phyloP scores from a whole-genome alignment of 2,888 invertebrate genomes.

The Orchesellides sinensis region DNA sequence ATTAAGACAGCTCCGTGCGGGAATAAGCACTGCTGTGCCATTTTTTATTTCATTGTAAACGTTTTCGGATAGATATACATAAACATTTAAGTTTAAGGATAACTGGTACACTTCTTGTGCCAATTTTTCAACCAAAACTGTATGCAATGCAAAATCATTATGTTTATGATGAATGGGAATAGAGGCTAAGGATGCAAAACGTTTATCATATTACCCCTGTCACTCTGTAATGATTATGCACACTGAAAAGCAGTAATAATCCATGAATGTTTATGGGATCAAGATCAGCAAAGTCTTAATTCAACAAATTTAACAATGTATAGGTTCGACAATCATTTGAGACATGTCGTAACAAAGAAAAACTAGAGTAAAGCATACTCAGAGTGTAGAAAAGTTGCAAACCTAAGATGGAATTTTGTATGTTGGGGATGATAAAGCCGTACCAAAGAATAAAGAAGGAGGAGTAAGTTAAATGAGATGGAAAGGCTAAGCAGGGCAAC shows the following conservation, averaged over 20 bases:
- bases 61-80: no score
- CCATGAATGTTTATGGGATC: constrained; percentile 32
- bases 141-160: not conserved
- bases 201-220: constrained; percentile 43
- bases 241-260: constrained; percentile 15
- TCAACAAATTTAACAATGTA: constrained; percentile 11
- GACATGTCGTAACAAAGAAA: constrained; percentile 32
- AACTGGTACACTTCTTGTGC: constrained; percentile 34
- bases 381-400: not conserved
- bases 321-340: constrained; percentile 1
- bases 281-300: not conserved
- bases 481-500: constrained; percentile 71
- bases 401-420: not conserved
- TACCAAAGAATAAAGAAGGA: constrained; percentile 36
- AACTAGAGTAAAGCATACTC: not conserved
- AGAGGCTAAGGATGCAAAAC: constrained; percentile 8
- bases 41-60: not conserved
- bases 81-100: no score
- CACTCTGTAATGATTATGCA: constrained; percentile 21
- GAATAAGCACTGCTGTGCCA: not conserved
- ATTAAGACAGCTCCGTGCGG: constrained; percentile 62
- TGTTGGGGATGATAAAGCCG: not conserved
- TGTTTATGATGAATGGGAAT: not conserved
- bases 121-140: constrained; percentile 41
- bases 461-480: constrained; percentile 57